Conservation (phyloP, 2,888 invertebrate genomes). For the Parnassius mnemosyne region DNA sequence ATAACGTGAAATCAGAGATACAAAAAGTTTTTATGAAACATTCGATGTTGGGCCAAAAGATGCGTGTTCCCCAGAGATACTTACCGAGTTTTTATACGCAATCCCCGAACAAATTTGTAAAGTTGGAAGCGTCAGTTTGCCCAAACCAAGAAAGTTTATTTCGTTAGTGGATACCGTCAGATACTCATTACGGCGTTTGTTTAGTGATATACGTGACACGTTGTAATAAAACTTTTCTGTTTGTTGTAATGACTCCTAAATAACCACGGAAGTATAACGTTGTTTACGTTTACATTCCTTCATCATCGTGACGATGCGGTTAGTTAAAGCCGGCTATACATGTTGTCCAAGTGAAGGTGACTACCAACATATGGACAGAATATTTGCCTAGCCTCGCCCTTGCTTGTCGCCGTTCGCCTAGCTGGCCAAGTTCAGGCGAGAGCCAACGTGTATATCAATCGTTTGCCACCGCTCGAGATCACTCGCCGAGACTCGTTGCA, state of each 20-base stretch:
- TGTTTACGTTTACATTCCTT: not conserved
- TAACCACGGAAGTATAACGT: not conserved
- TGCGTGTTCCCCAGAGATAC: constrained; percentile 24
- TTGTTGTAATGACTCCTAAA: not conserved
- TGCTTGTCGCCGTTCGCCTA: no score
- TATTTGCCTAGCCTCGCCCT: no score
- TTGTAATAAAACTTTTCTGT: constrained; percentile 12
- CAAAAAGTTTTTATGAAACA: constrained; percentile 23
- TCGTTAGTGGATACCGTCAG: constrained; percentile 21
- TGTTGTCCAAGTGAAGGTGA: no score
- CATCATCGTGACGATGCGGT: not conserved
- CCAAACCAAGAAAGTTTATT: constrained; percentile 26
- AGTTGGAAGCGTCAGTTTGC: constrained; percentile 23
- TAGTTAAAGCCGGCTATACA: no score
- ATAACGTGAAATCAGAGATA: constrained; percentile 23
- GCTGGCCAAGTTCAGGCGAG: no score
- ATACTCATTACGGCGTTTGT: constrained; percentile 25
- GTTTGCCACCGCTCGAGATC: no score
- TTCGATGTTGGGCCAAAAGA: constrained; percentile 25
- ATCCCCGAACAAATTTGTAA: constrained; percentile 25
- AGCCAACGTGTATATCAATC: no score
- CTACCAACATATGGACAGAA: no score
- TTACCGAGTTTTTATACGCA: constrained; percentile 27
- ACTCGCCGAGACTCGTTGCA: no score
- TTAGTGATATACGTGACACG: constrained; percentile 16